Percentiles rank a stretch among this genome's conserved stretches.
Evolutionary conservation across 1,140 invertebrate species (phyloP).

Genomic region (Branchinecta lynchi): DNA sequence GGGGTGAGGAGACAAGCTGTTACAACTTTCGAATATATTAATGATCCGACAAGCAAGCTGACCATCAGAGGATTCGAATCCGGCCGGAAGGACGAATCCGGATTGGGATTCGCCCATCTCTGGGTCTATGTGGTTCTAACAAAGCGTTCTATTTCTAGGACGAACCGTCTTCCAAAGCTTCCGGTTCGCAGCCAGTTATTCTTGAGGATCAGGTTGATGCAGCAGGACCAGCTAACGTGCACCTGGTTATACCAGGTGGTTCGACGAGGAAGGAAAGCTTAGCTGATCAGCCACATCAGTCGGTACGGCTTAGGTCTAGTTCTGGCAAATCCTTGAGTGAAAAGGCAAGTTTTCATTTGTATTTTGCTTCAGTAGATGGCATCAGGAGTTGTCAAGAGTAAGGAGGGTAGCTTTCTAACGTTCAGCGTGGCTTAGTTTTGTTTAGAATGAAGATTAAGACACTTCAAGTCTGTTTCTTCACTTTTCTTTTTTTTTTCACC

Average conservation of each 20-base stretch:
- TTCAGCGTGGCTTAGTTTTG: no score
- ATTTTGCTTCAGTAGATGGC: not conserved
- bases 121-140: not conserved
- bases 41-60: no score
- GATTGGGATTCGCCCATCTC: conserved; percentile 24
- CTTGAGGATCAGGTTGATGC: not conserved
- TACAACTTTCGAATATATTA: no score
- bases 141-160: conserved; percentile 2
- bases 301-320: conserved; percentile 61
- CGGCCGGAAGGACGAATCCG: no score
- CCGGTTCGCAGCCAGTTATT: not conserved
- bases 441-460: no score
- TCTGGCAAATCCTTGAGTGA: conserved; percentile 68
- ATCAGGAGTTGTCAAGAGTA: conserved; percentile 13
- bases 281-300: conserved; percentile 50
- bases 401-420: not conserved
- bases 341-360: conserved; percentile 35
- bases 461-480: no score
- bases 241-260: conserved; percentile 29
- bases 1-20: no score
- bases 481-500: no score
- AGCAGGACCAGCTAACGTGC: conserved; percentile 10
- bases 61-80: no score
- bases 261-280: conserved; percentile 50
- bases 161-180: not conserved